A percentile compares a stretch with the other conserved stretches of the same genome.
Evolutionary conservation across 92 coral and sea anemone genomes (phyloP).

Genomic region (Porites cylindrica): DNA sequence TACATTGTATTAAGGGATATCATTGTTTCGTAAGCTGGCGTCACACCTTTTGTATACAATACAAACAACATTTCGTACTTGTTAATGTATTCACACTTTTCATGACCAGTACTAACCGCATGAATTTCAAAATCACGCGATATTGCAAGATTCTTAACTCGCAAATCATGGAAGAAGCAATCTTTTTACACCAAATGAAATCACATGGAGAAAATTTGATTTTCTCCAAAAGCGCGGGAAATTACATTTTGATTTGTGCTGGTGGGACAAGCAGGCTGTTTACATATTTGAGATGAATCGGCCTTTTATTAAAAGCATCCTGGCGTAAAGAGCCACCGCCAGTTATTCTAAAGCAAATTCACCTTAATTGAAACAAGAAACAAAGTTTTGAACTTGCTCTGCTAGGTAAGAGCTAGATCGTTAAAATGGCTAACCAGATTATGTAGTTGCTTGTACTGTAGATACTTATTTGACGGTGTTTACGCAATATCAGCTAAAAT

Average conservation of each 20-base stretch:
- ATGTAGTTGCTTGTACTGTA: no score
- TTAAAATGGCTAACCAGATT: background rate
- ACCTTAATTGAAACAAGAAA: slow-evolving; percentile 47
- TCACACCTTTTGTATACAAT: slow-evolving; percentile 86
- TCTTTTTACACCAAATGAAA: background rate
- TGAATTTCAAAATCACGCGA: slow-evolving; percentile 41
- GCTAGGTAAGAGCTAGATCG: background rate
- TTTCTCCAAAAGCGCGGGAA: slow-evolving; percentile 30
- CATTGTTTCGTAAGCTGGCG: slow-evolving; percentile 89
- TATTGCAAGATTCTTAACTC: slow-evolving; percentile 12
- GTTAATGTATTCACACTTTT: slow-evolving; percentile 79
- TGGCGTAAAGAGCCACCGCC: slow-evolving; percentile 20
- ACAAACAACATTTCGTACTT: slow-evolving; percentile 69
- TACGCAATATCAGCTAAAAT: background rate
- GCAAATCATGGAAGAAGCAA: background rate
- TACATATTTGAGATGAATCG: slow-evolving; percentile 73
- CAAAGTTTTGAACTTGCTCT: slow-evolving; percentile 4
- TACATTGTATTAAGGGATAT: slow-evolving; percentile 89
- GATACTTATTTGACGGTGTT: background rate
- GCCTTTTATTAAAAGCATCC: slow-evolving; percentile 50
- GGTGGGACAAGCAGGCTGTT: slow-evolving; percentile 60
- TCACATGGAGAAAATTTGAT: slow-evolving; percentile 16
- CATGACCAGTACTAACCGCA: slow-evolving; percentile 39
- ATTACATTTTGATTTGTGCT: slow-evolving; percentile 49
- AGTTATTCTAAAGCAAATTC: slow-evolving; percentile 32